Base-by-base conservation (phyloP, 1,140 invertebrate species). In the Diuraphis noxia region DNA sequence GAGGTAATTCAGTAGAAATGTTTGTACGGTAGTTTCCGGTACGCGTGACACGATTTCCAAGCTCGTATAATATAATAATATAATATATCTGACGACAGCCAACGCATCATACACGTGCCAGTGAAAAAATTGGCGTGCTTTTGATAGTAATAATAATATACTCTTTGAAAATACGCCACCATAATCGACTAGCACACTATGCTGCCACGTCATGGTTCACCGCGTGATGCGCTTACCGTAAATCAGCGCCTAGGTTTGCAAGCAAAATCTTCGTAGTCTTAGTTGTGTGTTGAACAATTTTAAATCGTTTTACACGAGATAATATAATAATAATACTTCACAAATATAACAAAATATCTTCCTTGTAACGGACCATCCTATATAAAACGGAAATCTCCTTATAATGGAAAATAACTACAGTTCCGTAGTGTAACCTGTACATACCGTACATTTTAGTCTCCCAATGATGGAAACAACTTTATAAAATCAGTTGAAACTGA, bases 1-100 rank as follows among this genome's bases (percentile, higher is more conserved):
- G 30, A 13, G 13, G 52, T 88, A 88, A 88, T 88, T 36, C 56
- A 19, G n/a, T 34, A 34, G 36, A 63, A 88, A 72, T 38, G 21
- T 72, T 79, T 72, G 52, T 25, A 38, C 17, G n/a, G 87, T 25
- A 56, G 34, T 88, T 88, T 88, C 38, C 56, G 36, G 52, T n/a
- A 72, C n/a, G 38, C 34, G 52, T 88, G 85, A 87, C 21, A 49
- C 30, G 46, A 87, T 87, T 87, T 19, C n/a, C 85, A 87, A 87
- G 52, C 85, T 46, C 36, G 56, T 17, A n/a, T 72, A 72, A 72
- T 72, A 17, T 72, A n/a, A 72, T 72, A 72, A n/a, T 72, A 72
- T n/a, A n/a, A 72, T n/a, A n/a, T 72, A 25, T 38, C 46, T 23
- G n/a, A 30, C 46, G 41, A 34, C 85, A 25, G n/a, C 46, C 21